These are phyloP conservation scores for Salvelinus namaycush DNA, from an alignment of 2,113 vertebrate genomes.

Conservation along the genomic window DNA sequence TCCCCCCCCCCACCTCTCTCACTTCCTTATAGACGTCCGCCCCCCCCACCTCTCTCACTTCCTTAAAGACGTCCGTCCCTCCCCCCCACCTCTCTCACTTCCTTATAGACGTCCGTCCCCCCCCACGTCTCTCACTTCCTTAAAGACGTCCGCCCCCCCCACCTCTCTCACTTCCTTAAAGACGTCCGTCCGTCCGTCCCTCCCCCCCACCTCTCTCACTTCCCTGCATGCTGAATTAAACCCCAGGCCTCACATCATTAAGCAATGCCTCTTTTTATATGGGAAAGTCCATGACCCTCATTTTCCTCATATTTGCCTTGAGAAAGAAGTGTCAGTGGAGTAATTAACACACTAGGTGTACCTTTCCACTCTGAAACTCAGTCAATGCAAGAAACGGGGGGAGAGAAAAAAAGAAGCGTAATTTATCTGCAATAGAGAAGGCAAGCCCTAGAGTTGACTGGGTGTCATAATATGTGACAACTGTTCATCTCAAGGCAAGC, in stretches of 20 bases:
- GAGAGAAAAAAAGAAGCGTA: background rate
- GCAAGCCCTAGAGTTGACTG: background rate
- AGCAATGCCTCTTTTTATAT: background rate
- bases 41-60: too few species aligned
- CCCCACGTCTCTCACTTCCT: too few species aligned
- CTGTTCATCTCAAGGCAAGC: background rate
- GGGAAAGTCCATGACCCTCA: constrained; percentile 27
- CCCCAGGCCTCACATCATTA: constrained; percentile 19
- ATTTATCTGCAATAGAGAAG: background rate
- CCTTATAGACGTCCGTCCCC: too few species aligned
- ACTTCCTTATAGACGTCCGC: too few species aligned
- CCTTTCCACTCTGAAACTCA: constrained; percentile 14
- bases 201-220: background rate
- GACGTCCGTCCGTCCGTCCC: background rate
- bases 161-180: background rate
- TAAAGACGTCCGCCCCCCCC: too few species aligned
- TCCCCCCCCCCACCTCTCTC: too few species aligned
- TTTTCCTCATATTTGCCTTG: constrained; percentile 27
- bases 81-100: too few species aligned
- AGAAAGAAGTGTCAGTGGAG: constrained; percentile 20
- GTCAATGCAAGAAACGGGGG: too few species aligned
- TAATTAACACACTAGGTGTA: constrained; percentile 28
- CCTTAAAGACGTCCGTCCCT: too few species aligned
- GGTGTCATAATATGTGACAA: background rate
- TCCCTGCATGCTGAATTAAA: constrained; percentile 13